phyloP scores from a whole-genome alignment of 1,140 invertebrate genomes.

The Eumeta japonica region DNA sequence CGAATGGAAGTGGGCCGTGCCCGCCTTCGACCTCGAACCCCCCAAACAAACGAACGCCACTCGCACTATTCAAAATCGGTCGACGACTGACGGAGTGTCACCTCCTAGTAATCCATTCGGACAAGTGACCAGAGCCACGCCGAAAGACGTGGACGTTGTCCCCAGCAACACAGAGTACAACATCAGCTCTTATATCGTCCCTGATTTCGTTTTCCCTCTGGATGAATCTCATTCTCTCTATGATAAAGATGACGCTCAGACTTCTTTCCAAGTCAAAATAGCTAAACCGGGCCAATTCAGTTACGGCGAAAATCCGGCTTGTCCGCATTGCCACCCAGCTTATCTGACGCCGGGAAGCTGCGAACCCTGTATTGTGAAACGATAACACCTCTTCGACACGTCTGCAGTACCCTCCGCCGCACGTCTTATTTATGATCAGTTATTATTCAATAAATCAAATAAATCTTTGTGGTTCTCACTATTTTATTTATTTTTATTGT shows the following conservation, averaged over 20 bases:
- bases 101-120: slow-evolving; percentile 34
- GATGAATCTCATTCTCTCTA: slow-evolving; percentile 59
- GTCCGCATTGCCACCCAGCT: slow-evolving; percentile 62
- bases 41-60: slow-evolving; percentile 39
- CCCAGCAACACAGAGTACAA: slow-evolving; percentile 39
- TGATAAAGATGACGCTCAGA: slow-evolving; percentile 52
- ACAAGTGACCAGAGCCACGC: slow-evolving; percentile 20
- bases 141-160: slow-evolving; percentile 17
- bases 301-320: slow-evolving; percentile 60
- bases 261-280: slow-evolving; percentile 60
- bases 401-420: too few relatives aligned
- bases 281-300: slow-evolving; percentile 49
- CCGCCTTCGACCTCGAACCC: slow-evolving; percentile 58
- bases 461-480: too few relatives aligned
- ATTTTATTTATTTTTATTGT: too few relatives aligned
- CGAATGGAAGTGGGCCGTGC: slow-evolving; percentile 64
- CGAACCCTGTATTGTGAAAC: slow-evolving; percentile 58
- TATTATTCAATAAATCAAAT: too few relatives aligned
- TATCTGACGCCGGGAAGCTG: slow-evolving; percentile 60
- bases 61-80: slow-evolving; percentile 9
- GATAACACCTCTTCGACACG: too few relatives aligned
- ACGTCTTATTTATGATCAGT: too few relatives aligned
- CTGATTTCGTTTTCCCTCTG: slow-evolving; percentile 60
- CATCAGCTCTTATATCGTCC: slow-evolving; percentile 54
- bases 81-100: not conserved